These are phyloP conservation scores for Luidia sarsii DNA, from an alignment of 53 echinoderm and acorn worm genomes.

Conservation along the genomic window DNA sequence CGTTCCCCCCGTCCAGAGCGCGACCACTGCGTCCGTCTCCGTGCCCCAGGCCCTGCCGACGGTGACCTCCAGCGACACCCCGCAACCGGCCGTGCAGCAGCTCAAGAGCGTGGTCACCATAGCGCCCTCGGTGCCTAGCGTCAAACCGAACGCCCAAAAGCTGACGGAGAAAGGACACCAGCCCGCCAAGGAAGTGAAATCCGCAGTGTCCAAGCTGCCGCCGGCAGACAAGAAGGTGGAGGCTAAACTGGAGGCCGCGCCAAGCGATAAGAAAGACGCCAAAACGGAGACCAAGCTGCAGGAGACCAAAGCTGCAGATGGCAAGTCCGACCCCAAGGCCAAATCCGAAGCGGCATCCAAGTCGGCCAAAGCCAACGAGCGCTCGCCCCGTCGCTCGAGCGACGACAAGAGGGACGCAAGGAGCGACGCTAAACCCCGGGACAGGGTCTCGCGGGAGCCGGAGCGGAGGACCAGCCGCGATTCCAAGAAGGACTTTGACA, in stretches of 20 bases:
- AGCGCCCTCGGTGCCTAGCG: conserved; percentile 8
- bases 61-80: neutral
- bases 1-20: conserved; percentile 40
- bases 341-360: conserved; percentile 22
- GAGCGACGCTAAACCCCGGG: conserved; percentile 46
- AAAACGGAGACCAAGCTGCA: conserved; percentile 13
- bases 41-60: neutral
- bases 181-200: conserved; percentile 7
- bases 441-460: conserved; percentile 17
- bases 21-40: conserved; percentile 6
- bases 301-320: conserved; percentile 29
- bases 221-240: conserved; percentile 9
- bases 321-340: conserved; percentile 1
- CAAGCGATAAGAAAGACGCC: conserved; percentile 11
- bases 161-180: neutral
- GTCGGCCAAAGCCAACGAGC: conserved; percentile 32
- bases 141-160: conserved; percentile 5
- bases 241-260: conserved; percentile 15
- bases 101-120: conserved; percentile 36
- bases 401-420: conserved; percentile 28
- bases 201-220: conserved; percentile 21
- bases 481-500: conserved; percentile 37
- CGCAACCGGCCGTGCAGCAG: neutral
- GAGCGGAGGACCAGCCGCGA: conserved; percentile 39
- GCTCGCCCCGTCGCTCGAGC: conserved; percentile 32